These are phyloP conservation scores for Oceanodroma tethys DNA, from an alignment of 2,113 vertebrate species.

Conservation along the genomic window DNA sequence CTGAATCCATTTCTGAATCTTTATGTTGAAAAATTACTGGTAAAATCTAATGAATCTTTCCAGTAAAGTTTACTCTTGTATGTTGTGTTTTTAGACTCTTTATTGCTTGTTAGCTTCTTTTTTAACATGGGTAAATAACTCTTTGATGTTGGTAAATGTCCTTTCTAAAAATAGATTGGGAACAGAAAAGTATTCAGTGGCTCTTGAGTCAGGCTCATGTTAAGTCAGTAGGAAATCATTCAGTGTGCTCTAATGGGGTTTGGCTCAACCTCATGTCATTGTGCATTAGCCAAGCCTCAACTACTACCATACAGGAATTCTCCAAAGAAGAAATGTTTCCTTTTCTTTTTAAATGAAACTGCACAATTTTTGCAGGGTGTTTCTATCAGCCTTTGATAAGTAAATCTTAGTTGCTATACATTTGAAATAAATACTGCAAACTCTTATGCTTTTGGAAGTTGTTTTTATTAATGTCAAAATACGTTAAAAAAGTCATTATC, in stretches of 20 bases:
- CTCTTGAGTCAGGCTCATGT: background rate
- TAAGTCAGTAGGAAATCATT: slow-evolving; percentile 46
- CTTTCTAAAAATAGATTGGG: slow-evolving; percentile 22
- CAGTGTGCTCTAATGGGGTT: background rate
- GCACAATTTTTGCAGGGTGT: background rate
- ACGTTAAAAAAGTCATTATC: background rate
- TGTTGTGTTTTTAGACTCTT: background rate
- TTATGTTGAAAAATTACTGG: background rate
- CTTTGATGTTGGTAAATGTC: background rate
- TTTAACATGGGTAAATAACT: background rate
- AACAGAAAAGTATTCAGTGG: background rate
- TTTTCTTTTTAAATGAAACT: background rate
- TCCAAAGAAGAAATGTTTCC: background rate
- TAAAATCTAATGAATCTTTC: background rate
- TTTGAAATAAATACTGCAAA: background rate
- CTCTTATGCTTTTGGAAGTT: background rate
- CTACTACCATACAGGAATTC: background rate
- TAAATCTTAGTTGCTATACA: background rate
- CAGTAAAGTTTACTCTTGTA: background rate
- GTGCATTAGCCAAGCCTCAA: slow-evolving; percentile 18
- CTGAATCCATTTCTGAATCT: background rate
- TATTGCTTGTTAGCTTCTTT: background rate
- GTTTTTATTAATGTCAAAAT: background rate
- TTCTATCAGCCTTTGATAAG: background rate
- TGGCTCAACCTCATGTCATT: background rate